These are phyloP conservation scores for Caenorhabditis briggsae DNA, from an alignment of 1,140 invertebrate species.

Conservation along the genomic window DNA sequence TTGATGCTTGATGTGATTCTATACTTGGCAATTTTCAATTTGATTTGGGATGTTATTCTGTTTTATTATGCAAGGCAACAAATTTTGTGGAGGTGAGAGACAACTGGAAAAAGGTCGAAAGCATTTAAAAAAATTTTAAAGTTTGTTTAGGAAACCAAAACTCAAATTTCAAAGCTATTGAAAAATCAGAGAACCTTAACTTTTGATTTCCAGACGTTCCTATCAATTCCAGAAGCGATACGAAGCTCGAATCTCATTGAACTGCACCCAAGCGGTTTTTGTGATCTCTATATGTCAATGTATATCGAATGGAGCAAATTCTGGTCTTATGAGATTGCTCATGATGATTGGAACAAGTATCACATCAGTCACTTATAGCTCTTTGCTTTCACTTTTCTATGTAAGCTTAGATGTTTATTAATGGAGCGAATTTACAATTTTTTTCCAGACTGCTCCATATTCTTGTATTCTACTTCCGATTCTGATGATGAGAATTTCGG, in stretches of 20 bases:
- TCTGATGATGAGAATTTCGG: neutral
- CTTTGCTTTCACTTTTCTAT: neutral
- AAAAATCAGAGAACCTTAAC: too few relatives aligned
- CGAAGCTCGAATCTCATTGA: neutral
- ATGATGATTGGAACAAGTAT: neutral
- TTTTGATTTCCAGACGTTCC: neutral
- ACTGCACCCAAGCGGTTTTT: conserved; percentile 33
- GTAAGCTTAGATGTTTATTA: neutral
- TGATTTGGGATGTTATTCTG: neutral
- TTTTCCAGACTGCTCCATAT: neutral
- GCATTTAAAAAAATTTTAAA: too few relatives aligned
- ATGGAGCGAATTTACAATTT: neutral
- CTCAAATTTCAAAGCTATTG: neutral
- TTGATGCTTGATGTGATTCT: neutral
- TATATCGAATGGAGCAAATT: neutral
- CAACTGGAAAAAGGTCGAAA: neutral
- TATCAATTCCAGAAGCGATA: neutral
- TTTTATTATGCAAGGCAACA: neutral
- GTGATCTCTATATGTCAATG: neutral
- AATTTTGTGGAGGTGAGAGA: conserved; percentile 1
- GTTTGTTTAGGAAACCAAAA: too few relatives aligned
- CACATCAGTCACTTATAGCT: neutral
- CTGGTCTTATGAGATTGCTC: neutral
- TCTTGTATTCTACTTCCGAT: neutral
- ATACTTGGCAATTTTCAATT: neutral